phyloP scores from a whole-genome alignment of 2,888 invertebrate species.

The Cheilosia variabilis region DNA sequence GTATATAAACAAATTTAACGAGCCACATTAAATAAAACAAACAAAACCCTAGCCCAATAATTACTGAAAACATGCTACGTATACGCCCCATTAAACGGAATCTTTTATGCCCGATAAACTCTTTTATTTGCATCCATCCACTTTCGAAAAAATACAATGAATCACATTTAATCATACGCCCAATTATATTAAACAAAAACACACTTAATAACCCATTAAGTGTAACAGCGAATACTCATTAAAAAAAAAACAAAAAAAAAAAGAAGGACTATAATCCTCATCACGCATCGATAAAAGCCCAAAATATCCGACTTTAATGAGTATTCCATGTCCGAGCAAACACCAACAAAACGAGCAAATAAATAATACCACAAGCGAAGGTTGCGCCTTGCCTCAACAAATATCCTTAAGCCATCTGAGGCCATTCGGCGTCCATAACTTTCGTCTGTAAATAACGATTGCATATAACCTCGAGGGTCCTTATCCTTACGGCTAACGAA shows the following conservation, averaged over 20 bases:
- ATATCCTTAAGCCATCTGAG: constrained; percentile 37
- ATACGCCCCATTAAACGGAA: constrained; percentile 19
- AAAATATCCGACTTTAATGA: constrained; percentile 59
- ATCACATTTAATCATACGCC: constrained; percentile 33
- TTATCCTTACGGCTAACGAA: constrained; percentile 45
- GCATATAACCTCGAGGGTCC: constrained; percentile 49
- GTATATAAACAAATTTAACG: not conserved
- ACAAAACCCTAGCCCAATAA: not conserved
- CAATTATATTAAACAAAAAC: constrained; percentile 53
- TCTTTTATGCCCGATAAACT: constrained; percentile 31
- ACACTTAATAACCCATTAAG: constrained; percentile 60
- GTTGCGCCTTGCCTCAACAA: constrained; percentile 2
- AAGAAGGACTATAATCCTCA: constrained; percentile 40
- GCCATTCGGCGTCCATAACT: constrained; percentile 46
- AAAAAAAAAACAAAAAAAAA: constrained; percentile 7
- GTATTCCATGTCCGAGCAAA: constrained; percentile 52
- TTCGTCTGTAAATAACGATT: constrained; percentile 57
- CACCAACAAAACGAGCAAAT: constrained; percentile 10
- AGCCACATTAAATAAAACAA: not conserved
- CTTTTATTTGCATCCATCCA: constrained; percentile 19
- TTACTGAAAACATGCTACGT: constrained; percentile 2
- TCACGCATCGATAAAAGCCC: constrained; percentile 51
- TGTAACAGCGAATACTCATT: constrained; percentile 55
- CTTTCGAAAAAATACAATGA: constrained; percentile 1
- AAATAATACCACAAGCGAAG: not conserved